phyloP scores from a whole-genome alignment of 2,113 vertebrate genomes.

The Podarcis raffonei region DNA sequence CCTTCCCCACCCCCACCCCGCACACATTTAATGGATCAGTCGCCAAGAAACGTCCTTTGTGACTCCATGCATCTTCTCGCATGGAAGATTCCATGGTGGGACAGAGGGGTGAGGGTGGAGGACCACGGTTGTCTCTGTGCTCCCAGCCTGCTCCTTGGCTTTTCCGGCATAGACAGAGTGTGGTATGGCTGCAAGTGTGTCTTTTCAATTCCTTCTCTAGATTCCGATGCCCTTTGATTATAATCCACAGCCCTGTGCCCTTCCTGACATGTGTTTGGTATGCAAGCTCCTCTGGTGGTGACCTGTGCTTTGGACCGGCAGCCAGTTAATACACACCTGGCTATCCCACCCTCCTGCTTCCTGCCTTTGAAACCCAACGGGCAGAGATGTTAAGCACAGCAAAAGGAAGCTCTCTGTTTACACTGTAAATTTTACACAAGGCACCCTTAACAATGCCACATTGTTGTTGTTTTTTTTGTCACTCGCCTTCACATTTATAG shows the following conservation, averaged over 20 bases:
- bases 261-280: neutral
- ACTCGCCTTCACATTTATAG: neutral
- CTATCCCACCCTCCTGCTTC: neutral
- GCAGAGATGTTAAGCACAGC: neutral
- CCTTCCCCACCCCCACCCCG: neutral
- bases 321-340: neutral
- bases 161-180: neutral
- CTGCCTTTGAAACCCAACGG: neutral
- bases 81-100: fast-evolving
- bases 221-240: neutral
- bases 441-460: neutral
- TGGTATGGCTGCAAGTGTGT: neutral
- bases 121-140: neutral
- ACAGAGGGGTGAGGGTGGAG: neutral
- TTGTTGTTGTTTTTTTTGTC: neutral
- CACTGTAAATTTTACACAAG: neutral
- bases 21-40: neutral
- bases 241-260: too few species aligned
- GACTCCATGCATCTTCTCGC: neutral
- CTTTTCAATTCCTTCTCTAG: neutral
- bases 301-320: neutral
- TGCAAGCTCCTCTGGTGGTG: neutral
- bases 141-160: neutral
- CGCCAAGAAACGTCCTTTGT: neutral
- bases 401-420: neutral